Base-by-base conservation (phyloP, 1,140 invertebrate species). In the Hestina assimilis region DNA sequence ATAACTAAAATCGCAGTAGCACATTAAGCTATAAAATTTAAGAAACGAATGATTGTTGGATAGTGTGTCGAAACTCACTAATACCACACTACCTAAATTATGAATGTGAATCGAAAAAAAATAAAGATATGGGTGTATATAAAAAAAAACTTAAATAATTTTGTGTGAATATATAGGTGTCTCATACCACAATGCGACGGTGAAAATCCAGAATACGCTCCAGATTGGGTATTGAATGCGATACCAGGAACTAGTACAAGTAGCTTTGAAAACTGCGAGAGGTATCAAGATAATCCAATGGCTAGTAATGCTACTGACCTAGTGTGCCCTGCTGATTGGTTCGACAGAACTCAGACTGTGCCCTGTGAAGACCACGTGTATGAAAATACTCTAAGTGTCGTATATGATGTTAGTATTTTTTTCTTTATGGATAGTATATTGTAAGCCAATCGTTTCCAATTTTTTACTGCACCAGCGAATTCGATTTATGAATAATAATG, bases 351-450 rank as follows among this genome's bases (percentile, higher is more conserved):
- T 1, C 54, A 46, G 4, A 75, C 60, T 2, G 66, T 76, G n/a
- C 42, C 66, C 0, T 89, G 87, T 40, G 59, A 81, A 5, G 54
- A 47, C 0, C 85, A 73, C 17, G 77, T 89, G 1, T 88, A 86
- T 40, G 69, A 83, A 38, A 74, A 83, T 24, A 66, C 63, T 6
- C 54, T 81, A 6, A 84, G 73, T 20, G 79, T 88, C 4, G 85
- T 87, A 0, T 85, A 87, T 51, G 87, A 89, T 59, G 87, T 89
- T 59, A 77, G 76, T 69, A 23, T 3, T 38, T 17, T 9, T 52
- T 23, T 12, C 26, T 35, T 20, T 56, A 9, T n/a, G 8, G 7
- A 0, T 28, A 9, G n/a, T 9, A n/a, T 28, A 7, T n/a, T 28
- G 8, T 28, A 28, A 9, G 0, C 1, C n/a, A 28, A 9, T 28